These are phyloP conservation scores for Trissoscelio sp. DNA, from an alignment of 2,888 invertebrate genomes.

Conservation along the genomic window DNA sequence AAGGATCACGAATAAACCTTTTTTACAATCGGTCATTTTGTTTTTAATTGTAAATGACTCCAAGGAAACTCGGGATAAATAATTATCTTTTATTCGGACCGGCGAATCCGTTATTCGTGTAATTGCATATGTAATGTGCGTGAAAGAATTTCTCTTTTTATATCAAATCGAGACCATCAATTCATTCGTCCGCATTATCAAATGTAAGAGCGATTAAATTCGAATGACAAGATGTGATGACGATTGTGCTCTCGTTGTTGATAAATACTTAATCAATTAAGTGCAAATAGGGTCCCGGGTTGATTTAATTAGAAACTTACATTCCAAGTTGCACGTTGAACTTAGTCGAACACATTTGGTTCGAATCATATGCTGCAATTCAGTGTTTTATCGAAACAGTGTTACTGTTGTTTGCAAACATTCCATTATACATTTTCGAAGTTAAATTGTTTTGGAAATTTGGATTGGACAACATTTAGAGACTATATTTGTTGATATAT, in stretches of 20 bases:
- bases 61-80: slow-evolving; percentile 33
- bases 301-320: not conserved
- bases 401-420: slow-evolving; percentile 2
- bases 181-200: too few species aligned
- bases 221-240: not conserved
- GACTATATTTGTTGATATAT: too few species aligned
- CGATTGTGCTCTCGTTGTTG: not conserved
- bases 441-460: too few species aligned
- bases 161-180: slow-evolving; percentile 11
- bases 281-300: not conserved
- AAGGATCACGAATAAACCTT: slow-evolving; percentile 24
- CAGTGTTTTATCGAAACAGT: slow-evolving; percentile 20
- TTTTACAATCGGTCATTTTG: slow-evolving; percentile 16
- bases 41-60: slow-evolving; percentile 12
- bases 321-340: not conserved
- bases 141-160: slow-evolving; percentile 32
- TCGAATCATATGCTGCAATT: slow-evolving; percentile 11
- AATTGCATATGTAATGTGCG: slow-evolving; percentile 51
- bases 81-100: slow-evolving; percentile 43
- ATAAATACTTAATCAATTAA: slow-evolving; percentile 7
- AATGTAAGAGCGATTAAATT: not conserved
- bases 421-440: too few species aligned
- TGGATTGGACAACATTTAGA: too few species aligned
- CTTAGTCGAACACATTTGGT: not conserved
- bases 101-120: slow-evolving; percentile 49